Base-by-base conservation (phyloP, 2,888 invertebrate species). In the Rhyacophila evoluta region DNA sequence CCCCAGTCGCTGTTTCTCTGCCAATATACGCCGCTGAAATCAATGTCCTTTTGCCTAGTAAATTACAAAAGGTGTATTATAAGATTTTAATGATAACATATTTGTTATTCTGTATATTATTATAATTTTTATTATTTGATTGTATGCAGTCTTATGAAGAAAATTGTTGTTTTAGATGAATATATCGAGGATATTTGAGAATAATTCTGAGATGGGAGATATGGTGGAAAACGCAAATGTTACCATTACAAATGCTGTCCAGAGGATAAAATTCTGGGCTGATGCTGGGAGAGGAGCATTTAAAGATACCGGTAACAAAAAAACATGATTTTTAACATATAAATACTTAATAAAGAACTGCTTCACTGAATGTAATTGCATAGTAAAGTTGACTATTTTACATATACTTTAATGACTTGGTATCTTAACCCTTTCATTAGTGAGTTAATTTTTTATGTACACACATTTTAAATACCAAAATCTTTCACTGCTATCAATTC, bases 191-290 rank as follows among this genome's bases (percentile, higher is more conserved):
- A 89, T 92, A 79, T 93, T 93, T 83, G 83, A 80, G 0, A 15
- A 83, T 4, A 0, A 28, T 0, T 78, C 79, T 2, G 72, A 81
- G 1, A 38, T 82, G 19, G 67, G 41, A 15, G 33, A 72, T 5
- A 77, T 82, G 78, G 39, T 78, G 2, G n/a, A 19, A 6, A 38
- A 71, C 2, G 67, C 67, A 37, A 74, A 78, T 29, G 38, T 75
- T 4, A 15, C 8, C 12, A 73, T 82, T 8, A 87, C 89, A 0
- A 88, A 89, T 74, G 88, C 87, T 1, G 85, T 89, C 25, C 90
- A 90, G 80, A 85, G 88, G 0, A 84, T 90, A 69, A 90, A 89
- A 89, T 88, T 90, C 80, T 89, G 89, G 89, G 86, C 89, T 1
- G 89, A 89, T 80, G 88, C 89, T 5, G 90, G 90, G 0, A 85